Percentiles rank a stretch among this genome's conserved stretches.
phyloP scores from a whole-genome alignment of 2,888 invertebrate genomes.

The Thelaira solivaga region DNA sequence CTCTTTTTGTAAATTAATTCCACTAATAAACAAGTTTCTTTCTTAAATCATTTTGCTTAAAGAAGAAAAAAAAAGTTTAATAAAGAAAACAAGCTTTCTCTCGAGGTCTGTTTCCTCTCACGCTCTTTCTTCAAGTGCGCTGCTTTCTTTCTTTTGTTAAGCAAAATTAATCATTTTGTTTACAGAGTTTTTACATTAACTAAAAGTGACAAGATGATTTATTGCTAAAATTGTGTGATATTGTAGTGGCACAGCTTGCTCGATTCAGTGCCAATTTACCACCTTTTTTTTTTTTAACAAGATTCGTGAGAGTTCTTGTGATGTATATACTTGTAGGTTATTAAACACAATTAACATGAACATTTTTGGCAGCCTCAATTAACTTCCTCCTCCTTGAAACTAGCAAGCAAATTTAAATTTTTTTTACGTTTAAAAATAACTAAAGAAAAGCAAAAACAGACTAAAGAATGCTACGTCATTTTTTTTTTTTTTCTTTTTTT shows the following conservation, averaged over 20 bases:
- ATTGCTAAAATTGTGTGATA: slow-evolving; percentile 13
- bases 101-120: background rate
- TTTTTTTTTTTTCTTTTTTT: too few relatives aligned
- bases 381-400: slow-evolving; percentile 42
- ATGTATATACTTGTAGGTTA: background rate
- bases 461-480: slow-evolving; percentile 43
- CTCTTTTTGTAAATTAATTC: too few relatives aligned
- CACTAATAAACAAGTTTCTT: too few relatives aligned
- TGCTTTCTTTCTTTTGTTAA: background rate
- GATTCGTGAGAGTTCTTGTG: background rate
- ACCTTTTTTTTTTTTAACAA: slow-evolving; percentile 15
- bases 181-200: slow-evolving; percentile 15
- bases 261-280: slow-evolving; percentile 49
- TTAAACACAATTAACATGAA: slow-evolving; percentile 17
- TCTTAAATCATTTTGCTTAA: too few relatives aligned
- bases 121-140: background rate
- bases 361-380: slow-evolving; percentile 39
- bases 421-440: background rate
- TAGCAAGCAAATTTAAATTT: slow-evolving; percentile 5
- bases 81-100: too few relatives aligned
- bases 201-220: slow-evolving; percentile 54
- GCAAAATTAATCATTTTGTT: slow-evolving; percentile 45
- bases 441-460: background rate
- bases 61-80: too few relatives aligned
- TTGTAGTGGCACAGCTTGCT: slow-evolving; percentile 36